Evolutionary conservation across 2,797 vertebrate genomes (phyloP).

Genomic region (Microctenopoma steveboyesi): DNA sequence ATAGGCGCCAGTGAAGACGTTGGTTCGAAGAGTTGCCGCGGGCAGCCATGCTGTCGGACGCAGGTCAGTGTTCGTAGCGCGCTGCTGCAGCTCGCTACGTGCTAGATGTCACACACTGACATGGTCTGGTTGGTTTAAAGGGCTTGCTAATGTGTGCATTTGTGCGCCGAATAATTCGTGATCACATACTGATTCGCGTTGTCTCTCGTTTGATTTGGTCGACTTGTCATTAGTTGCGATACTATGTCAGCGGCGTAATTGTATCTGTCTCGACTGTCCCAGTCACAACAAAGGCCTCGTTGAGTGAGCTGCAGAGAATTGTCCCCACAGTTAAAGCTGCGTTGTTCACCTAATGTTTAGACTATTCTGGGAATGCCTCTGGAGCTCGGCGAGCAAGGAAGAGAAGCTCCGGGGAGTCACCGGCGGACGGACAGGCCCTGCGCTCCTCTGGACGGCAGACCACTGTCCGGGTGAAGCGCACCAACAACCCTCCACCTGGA

Average conservation of each 20-base stretch:
- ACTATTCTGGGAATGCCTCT: constrained; percentile 80
- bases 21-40: not conserved
- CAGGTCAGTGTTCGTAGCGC: constrained; percentile 68
- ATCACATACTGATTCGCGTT: not conserved
- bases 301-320: not conserved
- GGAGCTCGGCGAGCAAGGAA: constrained; percentile 88
- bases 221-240: too few species aligned
- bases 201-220: not conserved
- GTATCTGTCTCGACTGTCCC: too few species aligned
- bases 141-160: constrained; percentile 16
- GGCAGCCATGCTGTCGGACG: constrained; percentile 78
- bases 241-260: too few species aligned
- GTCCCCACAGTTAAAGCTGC: not conserved
- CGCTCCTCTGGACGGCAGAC: constrained; percentile 91
- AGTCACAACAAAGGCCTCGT: constrained; percentile 15
- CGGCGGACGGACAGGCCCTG: constrained; percentile 85
- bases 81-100: constrained; percentile 41
- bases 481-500: constrained; percentile 78
- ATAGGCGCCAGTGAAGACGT: not conserved
- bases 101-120: constrained; percentile 63
- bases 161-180: not conserved
- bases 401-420: constrained; percentile 86
- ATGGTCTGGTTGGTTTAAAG: constrained; percentile 42
- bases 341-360: constrained; percentile 64
- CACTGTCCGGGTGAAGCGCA: constrained; percentile 79